A percentile compares a stretch with the other conserved stretches of the same genome.
Evolutionary conservation across 2,797 vertebrate species (phyloP).

Genomic region (Amazonetta brasiliensis): DNA sequence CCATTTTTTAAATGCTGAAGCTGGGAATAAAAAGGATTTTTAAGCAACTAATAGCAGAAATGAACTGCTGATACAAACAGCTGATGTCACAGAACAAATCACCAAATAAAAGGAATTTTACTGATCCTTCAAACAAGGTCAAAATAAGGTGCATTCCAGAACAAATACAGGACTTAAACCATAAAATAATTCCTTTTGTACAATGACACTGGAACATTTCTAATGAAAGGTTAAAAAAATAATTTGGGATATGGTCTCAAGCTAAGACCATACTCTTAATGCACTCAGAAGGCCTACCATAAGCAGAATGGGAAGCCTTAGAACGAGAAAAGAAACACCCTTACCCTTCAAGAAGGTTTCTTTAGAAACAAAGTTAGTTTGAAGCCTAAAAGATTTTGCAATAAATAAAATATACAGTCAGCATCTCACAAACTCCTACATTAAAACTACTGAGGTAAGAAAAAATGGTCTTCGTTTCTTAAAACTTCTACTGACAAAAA

Average conservation of each 20-base stretch:
- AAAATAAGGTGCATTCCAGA: neutral
- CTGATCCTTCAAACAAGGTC: conserved; percentile 32
- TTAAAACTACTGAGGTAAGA: neutral
- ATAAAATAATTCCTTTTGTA: neutral
- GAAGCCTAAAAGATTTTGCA: neutral
- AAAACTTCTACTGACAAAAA: neutral
- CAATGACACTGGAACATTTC: neutral
- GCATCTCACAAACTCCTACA: neutral
- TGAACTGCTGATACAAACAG: conserved; percentile 44
- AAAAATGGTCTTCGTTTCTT: neutral
- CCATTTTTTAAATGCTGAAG: conserved; percentile 60
- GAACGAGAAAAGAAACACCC: neutral
- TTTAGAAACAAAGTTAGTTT: neutral
- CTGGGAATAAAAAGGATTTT: conserved; percentile 57
- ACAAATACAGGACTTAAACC: neutral
- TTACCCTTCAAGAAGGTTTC: neutral
- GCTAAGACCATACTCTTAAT: neutral
- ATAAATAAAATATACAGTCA: neutral
- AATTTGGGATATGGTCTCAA: neutral
- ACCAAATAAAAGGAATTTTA: conserved; percentile 11
- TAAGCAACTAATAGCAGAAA: conserved; percentile 48
- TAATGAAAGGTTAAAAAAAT: neutral
- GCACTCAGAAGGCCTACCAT: neutral
- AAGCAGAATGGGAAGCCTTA: neutral
- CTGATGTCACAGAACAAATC: neutral